phyloP scores from a whole-genome alignment of 1,140 invertebrate species.

The Leguminivora glycinivorella region DNA sequence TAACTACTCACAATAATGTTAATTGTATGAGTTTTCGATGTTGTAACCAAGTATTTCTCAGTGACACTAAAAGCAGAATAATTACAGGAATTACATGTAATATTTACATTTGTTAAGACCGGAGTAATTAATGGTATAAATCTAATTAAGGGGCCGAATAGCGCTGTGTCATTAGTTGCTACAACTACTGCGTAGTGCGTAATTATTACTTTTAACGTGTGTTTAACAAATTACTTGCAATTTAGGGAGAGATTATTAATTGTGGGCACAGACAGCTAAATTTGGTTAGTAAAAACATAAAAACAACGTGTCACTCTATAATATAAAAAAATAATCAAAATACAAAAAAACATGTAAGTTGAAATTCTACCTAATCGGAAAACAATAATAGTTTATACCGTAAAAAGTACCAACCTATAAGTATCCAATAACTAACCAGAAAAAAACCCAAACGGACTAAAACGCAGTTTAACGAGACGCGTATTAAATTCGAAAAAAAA shows the following conservation, averaged over 20 bases:
- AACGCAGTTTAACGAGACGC: constrained; percentile 2
- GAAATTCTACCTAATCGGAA: background rate
- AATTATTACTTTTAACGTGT: constrained; percentile 11
- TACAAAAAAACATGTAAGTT: background rate
- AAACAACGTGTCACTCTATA: too few species aligned
- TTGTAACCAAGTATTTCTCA: background rate
- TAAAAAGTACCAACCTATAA: background rate
- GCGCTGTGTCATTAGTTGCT: constrained; percentile 11
- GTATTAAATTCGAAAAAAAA: constrained; percentile 15
- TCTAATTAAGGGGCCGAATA: constrained; percentile 8
- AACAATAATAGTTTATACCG: background rate
- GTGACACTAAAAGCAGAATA: constrained; percentile 3
- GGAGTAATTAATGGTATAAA: background rate
- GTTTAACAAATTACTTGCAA: constrained; percentile 7
- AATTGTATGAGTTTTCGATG: background rate
- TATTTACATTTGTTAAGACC: constrained; percentile 15
- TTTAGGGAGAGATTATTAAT: background rate
- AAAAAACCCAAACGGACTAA: background rate
- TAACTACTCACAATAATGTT: background rate
- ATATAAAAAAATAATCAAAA: too few species aligned
- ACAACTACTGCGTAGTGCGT: background rate
- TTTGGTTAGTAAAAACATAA: background rate
- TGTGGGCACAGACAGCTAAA: background rate
- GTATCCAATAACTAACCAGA: background rate
- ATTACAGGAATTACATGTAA: constrained; percentile 9